Evolutionary conservation across 1,140 invertebrate species (phyloP).

Genomic region (Musca vetustissima): DNA sequence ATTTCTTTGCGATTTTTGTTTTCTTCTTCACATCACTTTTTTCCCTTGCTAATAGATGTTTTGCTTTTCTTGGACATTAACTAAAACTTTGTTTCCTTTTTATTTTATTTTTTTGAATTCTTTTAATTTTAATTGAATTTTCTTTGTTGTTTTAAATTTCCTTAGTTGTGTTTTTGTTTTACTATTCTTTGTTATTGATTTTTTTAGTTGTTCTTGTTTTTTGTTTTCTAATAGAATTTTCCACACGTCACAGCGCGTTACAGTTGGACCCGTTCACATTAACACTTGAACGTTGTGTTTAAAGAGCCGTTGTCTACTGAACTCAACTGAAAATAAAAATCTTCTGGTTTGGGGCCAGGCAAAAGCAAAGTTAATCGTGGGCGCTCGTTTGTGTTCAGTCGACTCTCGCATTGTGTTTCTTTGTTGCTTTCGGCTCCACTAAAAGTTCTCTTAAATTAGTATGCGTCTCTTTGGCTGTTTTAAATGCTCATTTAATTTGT

Average conservation of each 20-base stretch:
- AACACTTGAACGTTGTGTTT: conserved; percentile 11
- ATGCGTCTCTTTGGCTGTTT: neutral
- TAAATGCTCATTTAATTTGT: neutral
- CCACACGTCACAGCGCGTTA: conserved; percentile 1
- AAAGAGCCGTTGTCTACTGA: conserved; percentile 15
- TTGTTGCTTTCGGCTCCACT: neutral
- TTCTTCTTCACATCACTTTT: no score
- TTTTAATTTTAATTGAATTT: no score
- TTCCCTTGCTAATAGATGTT: no score
- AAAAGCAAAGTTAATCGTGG: no score
- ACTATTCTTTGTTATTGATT: neutral
- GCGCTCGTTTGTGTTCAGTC: no score
- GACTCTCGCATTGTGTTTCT: neutral
- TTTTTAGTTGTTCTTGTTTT: neutral
- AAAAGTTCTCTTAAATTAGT: neutral
- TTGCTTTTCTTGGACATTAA: no score
- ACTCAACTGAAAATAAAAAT: neutral
- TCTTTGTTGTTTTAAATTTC: neutral
- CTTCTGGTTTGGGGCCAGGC: conserved; percentile 1
- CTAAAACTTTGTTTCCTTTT: no score
- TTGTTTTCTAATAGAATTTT: conserved; percentile 1
- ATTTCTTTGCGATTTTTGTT: no score
- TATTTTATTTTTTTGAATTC: no score
- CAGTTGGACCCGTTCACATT: conserved; percentile 1
- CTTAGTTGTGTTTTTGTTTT: neutral